Base-by-base conservation (phyloP, 1,140 invertebrate species). In the Aphis craccivora region DNA sequence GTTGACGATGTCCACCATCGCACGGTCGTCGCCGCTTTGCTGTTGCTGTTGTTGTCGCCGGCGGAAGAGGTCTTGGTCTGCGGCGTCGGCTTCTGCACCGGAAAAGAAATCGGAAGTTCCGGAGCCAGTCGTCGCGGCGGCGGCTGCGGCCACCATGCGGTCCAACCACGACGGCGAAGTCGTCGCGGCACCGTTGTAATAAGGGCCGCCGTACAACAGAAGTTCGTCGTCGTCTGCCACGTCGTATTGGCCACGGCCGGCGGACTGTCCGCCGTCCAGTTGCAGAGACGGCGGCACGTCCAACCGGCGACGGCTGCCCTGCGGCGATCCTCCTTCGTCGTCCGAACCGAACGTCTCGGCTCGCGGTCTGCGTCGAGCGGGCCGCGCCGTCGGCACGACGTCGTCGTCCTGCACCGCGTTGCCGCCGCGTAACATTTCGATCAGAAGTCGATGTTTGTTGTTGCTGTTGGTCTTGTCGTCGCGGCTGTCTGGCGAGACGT, bases 101-200 rank as follows among this genome's bases (percentile, higher is more conserved):
- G 84, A 35, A 51, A 37, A 90, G 23, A 90, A 90, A 40, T 90
- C 51, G 22, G 51, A 37, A 30, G 1, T n/a, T 14, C 30, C 20
- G 43, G 84, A 20, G 6, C 30, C 48, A 18, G 87, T 88, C 4
- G 45, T 88, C 30, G 45, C 87, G 6, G 89, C 89, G 18, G 89
- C 53, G 25, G 89, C 88, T 8, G 88, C 88, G 4, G 51, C 89
- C 25, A 90, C 89, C 89, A 90, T 90, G 14, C 35, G n/a, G 89
- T 90, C 89, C 6, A 90, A 14, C 89, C 89, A 90, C 11, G 89
- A 90, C 5, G 89, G 23, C 23, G 89, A 90, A 22, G 88, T 6
- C 3, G 53, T 1, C 22, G 88, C 22, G 2, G 53, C 1, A 8
- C 8, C 48, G 45, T 48, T 53, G 11, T 53, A 89, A 25, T 89